Conservation (phyloP, 1,140 invertebrate genomes). For the Lithobius niger region DNA sequence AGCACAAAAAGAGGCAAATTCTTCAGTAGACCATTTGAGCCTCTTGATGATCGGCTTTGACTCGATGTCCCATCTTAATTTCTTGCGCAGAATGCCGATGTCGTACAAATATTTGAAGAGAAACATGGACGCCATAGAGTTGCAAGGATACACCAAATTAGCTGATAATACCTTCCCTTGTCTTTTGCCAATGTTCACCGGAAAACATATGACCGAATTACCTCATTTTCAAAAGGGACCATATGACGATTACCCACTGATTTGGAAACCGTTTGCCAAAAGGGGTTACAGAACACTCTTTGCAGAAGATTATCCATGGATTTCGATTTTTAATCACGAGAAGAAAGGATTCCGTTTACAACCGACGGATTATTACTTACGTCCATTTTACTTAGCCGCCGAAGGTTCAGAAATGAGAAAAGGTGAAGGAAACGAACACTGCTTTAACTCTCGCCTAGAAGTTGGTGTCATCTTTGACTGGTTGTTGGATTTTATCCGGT, state of each 20-base stretch:
- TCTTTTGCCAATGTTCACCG: no score
- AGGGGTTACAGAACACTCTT: conserved; percentile 23
- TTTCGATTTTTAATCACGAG: conserved; percentile 23
- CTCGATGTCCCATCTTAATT: no score
- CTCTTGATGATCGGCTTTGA: no score
- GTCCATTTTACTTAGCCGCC: conserved; percentile 20
- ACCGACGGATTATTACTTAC: conserved; percentile 26
- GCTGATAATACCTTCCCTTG: no score
- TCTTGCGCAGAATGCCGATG: no score
- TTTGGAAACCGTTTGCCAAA: conserved; percentile 26
- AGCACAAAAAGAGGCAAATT: no score
- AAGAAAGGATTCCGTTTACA: conserved; percentile 22
- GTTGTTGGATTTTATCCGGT: background rate
- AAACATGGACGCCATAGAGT: no score
- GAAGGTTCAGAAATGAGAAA: conserved; percentile 5
- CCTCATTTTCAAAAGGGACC: no score
- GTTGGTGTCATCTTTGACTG: background rate
- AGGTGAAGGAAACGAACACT: background rate
- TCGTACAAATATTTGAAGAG: no score
- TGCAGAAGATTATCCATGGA: conserved; percentile 24
- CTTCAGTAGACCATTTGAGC: no score
- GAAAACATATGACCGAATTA: no score
- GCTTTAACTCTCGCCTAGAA: background rate
- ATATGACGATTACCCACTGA: conserved; percentile 27
- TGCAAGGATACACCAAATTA: no score